phyloP scores from a whole-genome alignment of 2,113 vertebrate genomes.

The Aegotheles bennettii region DNA sequence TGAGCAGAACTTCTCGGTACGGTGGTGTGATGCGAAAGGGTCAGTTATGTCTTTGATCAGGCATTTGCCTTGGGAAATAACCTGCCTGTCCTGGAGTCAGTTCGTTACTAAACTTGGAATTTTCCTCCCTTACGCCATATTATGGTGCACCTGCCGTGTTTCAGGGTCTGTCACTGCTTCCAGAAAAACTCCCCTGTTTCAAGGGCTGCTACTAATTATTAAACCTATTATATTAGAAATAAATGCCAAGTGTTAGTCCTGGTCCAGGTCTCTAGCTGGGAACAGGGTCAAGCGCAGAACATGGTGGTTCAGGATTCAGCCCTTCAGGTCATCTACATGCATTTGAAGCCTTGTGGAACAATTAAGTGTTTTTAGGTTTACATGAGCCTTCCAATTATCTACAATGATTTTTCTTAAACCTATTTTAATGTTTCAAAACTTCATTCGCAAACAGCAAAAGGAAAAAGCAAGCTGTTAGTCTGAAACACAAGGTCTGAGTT shows the following conservation, averaged over 20 bases:
- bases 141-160: conserved; percentile 55
- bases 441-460: not conserved
- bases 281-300: not conserved
- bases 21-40: not conserved
- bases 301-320: not conserved
- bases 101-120: not conserved
- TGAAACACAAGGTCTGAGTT: not conserved
- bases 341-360: not conserved
- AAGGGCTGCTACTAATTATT: not conserved
- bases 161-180: not conserved
- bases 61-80: not conserved
- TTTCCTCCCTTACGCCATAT: not conserved
- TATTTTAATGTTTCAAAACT: not conserved
- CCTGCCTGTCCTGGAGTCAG: not conserved
- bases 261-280: not conserved
- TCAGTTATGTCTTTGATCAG: not conserved
- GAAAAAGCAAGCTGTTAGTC: not conserved
- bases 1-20: not conserved
- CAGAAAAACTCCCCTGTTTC: not conserved
- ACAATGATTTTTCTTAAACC: not conserved
- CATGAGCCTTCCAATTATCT: not conserved
- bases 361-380: not conserved
- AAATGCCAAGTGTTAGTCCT: not conserved
- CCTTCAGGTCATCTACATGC: not conserved
- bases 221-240: not conserved